Evolutionary conservation across 2,888 invertebrate species (phyloP), one percentile per base, ranked within the genome.

Genomic region (Carcina quercana): DNA sequence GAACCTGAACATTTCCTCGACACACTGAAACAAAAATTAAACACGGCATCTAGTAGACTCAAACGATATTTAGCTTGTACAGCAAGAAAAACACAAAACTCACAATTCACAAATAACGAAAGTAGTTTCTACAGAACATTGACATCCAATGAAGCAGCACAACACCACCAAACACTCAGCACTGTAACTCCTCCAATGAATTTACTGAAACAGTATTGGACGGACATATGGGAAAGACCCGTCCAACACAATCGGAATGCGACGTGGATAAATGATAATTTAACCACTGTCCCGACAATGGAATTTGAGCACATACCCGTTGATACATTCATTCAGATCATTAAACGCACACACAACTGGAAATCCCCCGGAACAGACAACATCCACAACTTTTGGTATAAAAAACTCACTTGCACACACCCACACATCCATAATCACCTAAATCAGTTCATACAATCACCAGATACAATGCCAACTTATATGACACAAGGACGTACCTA

Each of bases 221-320:
- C 37, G n/a, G 27, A 15, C 7, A 38, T 41, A 14, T 45, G 40
- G 40, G 31, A 42, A 22, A 12, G 30, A 14, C 10, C 14, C 11
- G 12, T 11, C 12, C 4, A 25, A n/a, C 36, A 42, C 13, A 40
- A 41, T 5, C 31, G 32, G 3, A 13, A 33, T 21, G 46, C 42
- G 3, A 10, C 13, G 1, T 42, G 41, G 46, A 44, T 47, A 6
- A 7, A 3, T 21, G 30, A 38, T 15, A 39, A 44, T 32, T n/a
- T n/a, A n/a, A n/a, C n/a, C n/a, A n/a, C n/a, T 5, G 25, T 42
- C 30, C 24, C 35, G 4, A 34, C 33, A 32, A 48, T 48, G 44
- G 20, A 37, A 15, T 48, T 43, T 26, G 13, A 14, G 2, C 28
- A 38, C 4, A 34, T 50, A 11, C 34, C 38, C 17, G 31, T 29